phyloP scores from a whole-genome alignment of 2,113 vertebrate genomes.

The Rhinolophus sinicus region DNA sequence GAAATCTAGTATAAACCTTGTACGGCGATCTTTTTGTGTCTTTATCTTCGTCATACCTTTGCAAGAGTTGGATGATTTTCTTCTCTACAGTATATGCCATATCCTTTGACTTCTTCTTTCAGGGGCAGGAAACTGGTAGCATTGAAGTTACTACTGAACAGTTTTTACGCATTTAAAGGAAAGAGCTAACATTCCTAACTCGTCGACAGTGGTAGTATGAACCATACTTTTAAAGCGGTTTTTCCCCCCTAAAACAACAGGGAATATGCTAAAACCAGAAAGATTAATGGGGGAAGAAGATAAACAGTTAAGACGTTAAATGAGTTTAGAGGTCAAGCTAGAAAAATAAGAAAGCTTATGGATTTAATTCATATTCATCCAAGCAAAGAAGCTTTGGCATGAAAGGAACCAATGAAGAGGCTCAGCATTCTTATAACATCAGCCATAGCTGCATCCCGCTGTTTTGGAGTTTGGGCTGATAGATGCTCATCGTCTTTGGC shows the following conservation, averaged over 20 bases:
- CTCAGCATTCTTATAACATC: constrained; percentile 78
- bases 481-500: constrained; percentile 79
- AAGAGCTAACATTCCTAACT: constrained; percentile 27
- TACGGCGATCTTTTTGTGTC: background rate
- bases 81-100: background rate
- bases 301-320: constrained; percentile 72
- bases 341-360: constrained; percentile 86
- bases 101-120: background rate
- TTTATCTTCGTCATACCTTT: background rate
- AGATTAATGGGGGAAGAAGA: constrained; percentile 55
- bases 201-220: constrained; percentile 13
- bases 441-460: constrained; percentile 79
- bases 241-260: background rate
- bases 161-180: constrained; percentile 26
- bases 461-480: constrained; percentile 83
- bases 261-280: constrained; percentile 62
- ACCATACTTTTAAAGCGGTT: constrained; percentile 13
- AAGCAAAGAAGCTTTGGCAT: constrained; percentile 84
- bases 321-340: constrained; percentile 84
- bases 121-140: background rate
- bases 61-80: background rate
- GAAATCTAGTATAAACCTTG: background rate
- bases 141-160: background rate
- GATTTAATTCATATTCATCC: constrained; percentile 86
- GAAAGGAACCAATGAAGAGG: constrained; percentile 81